Conservation (phyloP, 2,888 invertebrate species). For the Dasypogon diadema region DNA sequence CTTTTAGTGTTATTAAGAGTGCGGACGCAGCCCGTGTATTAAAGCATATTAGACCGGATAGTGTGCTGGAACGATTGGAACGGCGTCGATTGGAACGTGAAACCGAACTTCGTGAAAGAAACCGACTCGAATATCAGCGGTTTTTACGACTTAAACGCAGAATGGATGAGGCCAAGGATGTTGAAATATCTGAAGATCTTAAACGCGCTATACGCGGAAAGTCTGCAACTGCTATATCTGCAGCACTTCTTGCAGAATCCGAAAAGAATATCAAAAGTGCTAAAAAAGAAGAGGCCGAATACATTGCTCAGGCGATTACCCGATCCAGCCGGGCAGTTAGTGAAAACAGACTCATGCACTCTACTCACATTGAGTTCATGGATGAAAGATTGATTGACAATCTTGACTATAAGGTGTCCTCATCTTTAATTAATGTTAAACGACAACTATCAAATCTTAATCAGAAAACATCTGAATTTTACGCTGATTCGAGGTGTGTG, state of each 20-base stretch:
- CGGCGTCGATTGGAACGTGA: constrained; percentile 68
- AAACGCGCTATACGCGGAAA: constrained; percentile 75
- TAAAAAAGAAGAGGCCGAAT: constrained; percentile 64
- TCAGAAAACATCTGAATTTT: constrained; percentile 66
- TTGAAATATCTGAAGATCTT: constrained; percentile 70
- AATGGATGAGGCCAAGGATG: constrained; percentile 71
- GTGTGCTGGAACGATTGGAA: constrained; percentile 68
- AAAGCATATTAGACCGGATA: constrained; percentile 69
- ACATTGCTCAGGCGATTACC: constrained; percentile 62
- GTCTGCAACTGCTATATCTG: constrained; percentile 81
- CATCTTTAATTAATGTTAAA: constrained; percentile 67
- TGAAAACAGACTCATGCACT: constrained; percentile 61
- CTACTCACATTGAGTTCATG: constrained; percentile 65
- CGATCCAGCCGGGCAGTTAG: constrained; percentile 64
- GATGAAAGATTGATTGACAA: constrained; percentile 67
- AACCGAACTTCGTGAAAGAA: constrained; percentile 73
- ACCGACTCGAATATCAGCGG: constrained; percentile 68
- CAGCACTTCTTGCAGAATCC: constrained; percentile 74
- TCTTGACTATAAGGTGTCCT: constrained; percentile 67
- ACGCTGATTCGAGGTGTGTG: constrained; percentile 68
- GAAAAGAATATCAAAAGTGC: constrained; percentile 67
- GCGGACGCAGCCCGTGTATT: constrained; percentile 71
- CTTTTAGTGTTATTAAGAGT: constrained; percentile 71
- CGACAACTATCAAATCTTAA: constrained; percentile 66
- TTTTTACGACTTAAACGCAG: constrained; percentile 64